phyloP scores from a whole-genome alignment of 2,797 vertebrate genomes.

The Myripristis jacobus region DNA sequence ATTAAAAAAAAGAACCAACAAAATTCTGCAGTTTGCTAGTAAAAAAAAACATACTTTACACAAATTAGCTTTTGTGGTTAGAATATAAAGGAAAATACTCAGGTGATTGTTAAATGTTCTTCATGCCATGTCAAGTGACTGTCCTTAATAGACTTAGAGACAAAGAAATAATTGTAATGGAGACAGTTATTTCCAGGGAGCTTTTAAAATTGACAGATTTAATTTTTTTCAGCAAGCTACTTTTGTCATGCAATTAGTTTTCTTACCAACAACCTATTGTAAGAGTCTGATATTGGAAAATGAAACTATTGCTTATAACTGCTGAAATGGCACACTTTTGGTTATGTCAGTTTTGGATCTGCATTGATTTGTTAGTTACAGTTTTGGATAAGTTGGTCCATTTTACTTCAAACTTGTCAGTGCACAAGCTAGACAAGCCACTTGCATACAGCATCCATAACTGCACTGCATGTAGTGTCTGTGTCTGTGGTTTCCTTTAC shows the following conservation, averaged over 20 bases:
- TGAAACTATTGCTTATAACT: slow-evolving; percentile 7
- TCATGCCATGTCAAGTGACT: too few relatives aligned
- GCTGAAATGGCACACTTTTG: slow-evolving; percentile 15
- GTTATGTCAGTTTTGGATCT: slow-evolving; percentile 23
- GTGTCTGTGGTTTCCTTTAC: background rate
- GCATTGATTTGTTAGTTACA: background rate
- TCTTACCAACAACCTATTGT: too few relatives aligned
- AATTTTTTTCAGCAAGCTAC: background rate
- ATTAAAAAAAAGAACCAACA: too few relatives aligned
- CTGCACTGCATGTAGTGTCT: background rate
- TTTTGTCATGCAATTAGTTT: too few relatives aligned
- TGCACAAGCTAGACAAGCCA: background rate
- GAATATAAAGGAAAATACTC: too few relatives aligned
- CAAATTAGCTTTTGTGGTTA: too few relatives aligned
- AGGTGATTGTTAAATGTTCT: too few relatives aligned
- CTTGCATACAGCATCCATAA: slow-evolving; percentile 3
- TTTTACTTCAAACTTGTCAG: background rate
- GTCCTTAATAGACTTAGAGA: too few relatives aligned
- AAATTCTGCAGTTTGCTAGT: too few relatives aligned
- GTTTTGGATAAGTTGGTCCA: background rate
- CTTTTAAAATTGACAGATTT: background rate
- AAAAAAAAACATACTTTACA: too few relatives aligned
- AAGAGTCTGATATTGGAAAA: slow-evolving; percentile 16
- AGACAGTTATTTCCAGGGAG: too few relatives aligned
- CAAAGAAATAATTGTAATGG: too few relatives aligned